These are phyloP conservation scores for Drosophila auraria DNA, from an alignment of 1,140 invertebrate species.

Conservation along the genomic window DNA sequence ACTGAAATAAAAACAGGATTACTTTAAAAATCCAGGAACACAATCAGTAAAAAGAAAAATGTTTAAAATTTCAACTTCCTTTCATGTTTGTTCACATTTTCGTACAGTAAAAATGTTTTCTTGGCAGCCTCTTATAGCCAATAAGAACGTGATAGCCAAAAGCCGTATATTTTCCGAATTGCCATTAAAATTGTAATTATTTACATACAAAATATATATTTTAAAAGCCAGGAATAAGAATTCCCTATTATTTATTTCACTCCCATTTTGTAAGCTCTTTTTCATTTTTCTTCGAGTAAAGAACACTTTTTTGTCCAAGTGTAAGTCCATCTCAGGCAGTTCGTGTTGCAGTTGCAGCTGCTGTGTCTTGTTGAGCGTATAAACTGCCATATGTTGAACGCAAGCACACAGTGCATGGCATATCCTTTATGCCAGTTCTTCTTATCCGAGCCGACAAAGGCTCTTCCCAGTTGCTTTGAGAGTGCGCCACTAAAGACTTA, in stretches of 20 bases:
- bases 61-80: too few relatives aligned
- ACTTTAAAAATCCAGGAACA: neutral
- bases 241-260: neutral
- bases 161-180: too few relatives aligned
- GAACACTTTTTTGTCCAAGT: neutral
- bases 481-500: conserved; percentile 64
- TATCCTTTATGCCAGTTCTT: conserved; percentile 29
- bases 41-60: too few relatives aligned
- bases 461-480: conserved; percentile 45
- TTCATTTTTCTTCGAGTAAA: accelerated
- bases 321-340: neutral
- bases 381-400: conserved; percentile 46
- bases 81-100: too few relatives aligned
- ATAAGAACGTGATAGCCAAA: too few relatives aligned
- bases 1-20: neutral
- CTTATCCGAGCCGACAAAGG: conserved; percentile 42
- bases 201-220: too few relatives aligned
- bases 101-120: too few relatives aligned
- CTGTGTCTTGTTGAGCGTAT: conserved; percentile 49
- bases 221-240: too few relatives aligned
- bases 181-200: too few relatives aligned
- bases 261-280: neutral
- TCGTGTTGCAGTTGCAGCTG: conserved; percentile 40
- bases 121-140: too few relatives aligned
- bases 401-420: conserved; percentile 22